Base-by-base conservation (phyloP, 1,140 invertebrate species). In the Lepidurus apus region DNA sequence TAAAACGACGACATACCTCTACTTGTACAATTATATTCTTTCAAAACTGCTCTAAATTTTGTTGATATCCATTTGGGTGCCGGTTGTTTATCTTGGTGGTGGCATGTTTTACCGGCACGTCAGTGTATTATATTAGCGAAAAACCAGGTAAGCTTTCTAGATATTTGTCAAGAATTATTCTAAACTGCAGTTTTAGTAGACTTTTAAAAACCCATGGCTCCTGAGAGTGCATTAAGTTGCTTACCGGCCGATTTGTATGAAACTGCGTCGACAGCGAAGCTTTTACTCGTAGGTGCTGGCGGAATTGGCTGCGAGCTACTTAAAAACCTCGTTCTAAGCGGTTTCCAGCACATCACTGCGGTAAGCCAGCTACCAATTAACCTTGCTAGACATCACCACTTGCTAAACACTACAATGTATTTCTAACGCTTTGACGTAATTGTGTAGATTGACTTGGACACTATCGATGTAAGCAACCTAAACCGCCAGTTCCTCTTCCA, bases 291-390 rank as follows among this genome's bases (percentile, higher is more conserved):
- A 53, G 98, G 98, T 79, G 98, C 98, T 81, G 98, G 98, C 82
- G 98, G 98, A 75, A 99, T 99, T 82, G 98, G 98, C 80, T 99
- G 98, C 88, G 98, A 99, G 86, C 90, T 99, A 78, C 87, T 99
- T 17, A 99, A 99, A 86, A 98, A 99, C 88, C 89, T 99, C 74
- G 96, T 98, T 76, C 86, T 99, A 21, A 93, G 93, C 80, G 97
- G 98, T 77, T 99, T 99, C 84, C 87, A 88, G 24, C 87, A 98
- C 81, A 97, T 99, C 82, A 93, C 97, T 87, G 93, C 99, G 81
- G 97, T 98, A 90, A n/a, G n/a, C n/a, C n/a, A n/a, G n/a, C n/a
- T 90, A 93, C 85, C 21, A 34, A 3, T 74, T 65, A 24, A 24
- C 8, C 77, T 45, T 73, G 43, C 53, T 73, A 73, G 44, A 42